These are phyloP conservation scores for Rhabdophis nuchalis DNA, from an alignment of 2,797 vertebrate genomes.

Conservation along the genomic window DNA sequence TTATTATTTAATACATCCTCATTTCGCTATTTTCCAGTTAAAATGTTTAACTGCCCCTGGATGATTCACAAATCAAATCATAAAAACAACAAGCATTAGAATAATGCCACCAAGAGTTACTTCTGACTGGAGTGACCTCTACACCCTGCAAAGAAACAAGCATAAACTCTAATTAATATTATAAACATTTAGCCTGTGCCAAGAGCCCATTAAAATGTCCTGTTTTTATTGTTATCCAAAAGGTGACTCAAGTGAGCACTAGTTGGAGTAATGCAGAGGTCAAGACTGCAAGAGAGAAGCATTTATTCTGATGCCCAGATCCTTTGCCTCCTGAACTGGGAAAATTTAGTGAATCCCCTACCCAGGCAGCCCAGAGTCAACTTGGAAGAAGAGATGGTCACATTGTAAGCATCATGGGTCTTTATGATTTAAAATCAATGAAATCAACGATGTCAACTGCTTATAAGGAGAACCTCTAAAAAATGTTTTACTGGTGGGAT, in stretches of 20 bases:
- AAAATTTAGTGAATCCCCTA: not conserved
- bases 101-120: not conserved
- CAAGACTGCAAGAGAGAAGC: not conserved
- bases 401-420: not conserved
- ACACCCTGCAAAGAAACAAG: not conserved
- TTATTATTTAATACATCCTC: not conserved
- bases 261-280: not conserved
- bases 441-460: too few relatives aligned
- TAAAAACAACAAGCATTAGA: slow-evolving; percentile 4
- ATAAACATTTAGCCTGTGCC: not conserved
- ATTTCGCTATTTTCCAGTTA: not conserved
- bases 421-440: not conserved
- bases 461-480: too few relatives aligned
- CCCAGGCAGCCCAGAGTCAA: not conserved
- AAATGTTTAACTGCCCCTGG: not conserved
- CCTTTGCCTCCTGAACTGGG: not conserved
- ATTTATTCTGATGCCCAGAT: not conserved
- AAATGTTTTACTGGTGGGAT: too few relatives aligned
- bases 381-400: not conserved
- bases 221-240: not conserved
- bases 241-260: not conserved
- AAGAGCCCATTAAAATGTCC: not conserved
- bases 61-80: not conserved
- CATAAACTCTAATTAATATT: not conserved
- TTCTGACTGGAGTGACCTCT: not conserved